Base-by-base conservation (phyloP, 2,797 vertebrate species). In the Platyrinchus mystaceus region DNA sequence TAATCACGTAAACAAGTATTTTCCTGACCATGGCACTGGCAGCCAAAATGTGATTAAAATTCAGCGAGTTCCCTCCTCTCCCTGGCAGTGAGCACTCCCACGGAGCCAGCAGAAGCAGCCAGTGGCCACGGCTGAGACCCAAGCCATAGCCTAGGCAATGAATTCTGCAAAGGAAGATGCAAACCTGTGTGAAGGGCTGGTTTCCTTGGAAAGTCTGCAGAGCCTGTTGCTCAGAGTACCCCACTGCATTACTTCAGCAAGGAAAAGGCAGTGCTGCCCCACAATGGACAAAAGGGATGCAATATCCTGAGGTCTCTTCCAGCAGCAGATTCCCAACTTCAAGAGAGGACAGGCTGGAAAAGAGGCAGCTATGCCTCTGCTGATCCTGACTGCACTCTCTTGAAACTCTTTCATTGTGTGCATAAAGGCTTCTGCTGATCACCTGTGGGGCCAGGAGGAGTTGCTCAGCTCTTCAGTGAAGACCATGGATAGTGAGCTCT, bases 221-320 rank as follows among this genome's bases (percentile, higher is more conserved):
- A 79, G 67, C 69, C 84, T 73, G 50, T 30, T 70, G 84, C 84
- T 70, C 14, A 22, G 74, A 82, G 49, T 53, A 64, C 81, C 68
- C 71, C 0, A 0, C 58, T 44, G 70, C 70, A 6, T 74, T 2
- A 6, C 41, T 68, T 39, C 60, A 71, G 64, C 56, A 82, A 89
- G 67, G 47, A 39, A 93, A 94, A 93, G 91, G 77, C n/a, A 14
- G 93, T 94, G 91, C 94, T 96, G 93, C 94, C 95, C 89, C 95
- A 71, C 91, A 84, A 94, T 83, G 91, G 94, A 90, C 93, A 74
- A 84, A 94, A 73, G n/a, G 55, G 70, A 62, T 74, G 77, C 4
- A 3, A 8, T 86, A 68, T 19, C 49, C 41, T 0, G 0, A 89
- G 44, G 41, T 37, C 56, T 77, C 39, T 47, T 83, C 24, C 67